phyloP scores from a whole-genome alignment of 2,113 vertebrate genomes.

The Calypte anna region DNA sequence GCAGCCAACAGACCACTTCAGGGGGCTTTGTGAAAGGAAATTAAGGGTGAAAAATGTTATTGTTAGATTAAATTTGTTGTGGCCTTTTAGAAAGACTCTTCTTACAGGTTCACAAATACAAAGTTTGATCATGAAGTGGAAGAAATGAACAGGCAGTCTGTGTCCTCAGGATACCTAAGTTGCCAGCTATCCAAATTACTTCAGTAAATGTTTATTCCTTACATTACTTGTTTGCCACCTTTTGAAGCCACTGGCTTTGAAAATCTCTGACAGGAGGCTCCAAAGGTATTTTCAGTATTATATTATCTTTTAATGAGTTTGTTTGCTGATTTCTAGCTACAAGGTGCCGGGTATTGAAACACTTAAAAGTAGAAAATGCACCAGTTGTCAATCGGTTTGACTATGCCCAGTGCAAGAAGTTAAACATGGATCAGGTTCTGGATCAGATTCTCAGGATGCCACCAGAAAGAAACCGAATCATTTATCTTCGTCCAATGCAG shows the following conservation, averaged over 20 bases:
- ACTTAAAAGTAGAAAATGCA: slow-evolving; percentile 90
- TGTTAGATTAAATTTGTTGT: background rate
- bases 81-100: background rate
- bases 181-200: background rate
- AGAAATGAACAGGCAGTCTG: background rate
- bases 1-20: background rate
- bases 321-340: slow-evolving; percentile 81
- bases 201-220: background rate
- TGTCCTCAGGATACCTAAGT: background rate
- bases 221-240: background rate
- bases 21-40: background rate
- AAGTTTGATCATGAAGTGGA: background rate
- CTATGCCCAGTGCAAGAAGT: slow-evolving; percentile 97
- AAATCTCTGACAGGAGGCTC: background rate
- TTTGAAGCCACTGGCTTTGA: background rate
- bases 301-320: background rate
- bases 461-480: slow-evolving; percentile 94
- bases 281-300: background rate
- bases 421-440: slow-evolving; percentile 96
- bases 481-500: slow-evolving; percentile 98
- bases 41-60: background rate
- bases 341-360: slow-evolving; percentile 94
- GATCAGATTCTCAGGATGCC: slow-evolving; percentile 97
- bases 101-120: background rate
- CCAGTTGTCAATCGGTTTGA: slow-evolving; percentile 96